phyloP scores from a whole-genome alignment of 2,888 invertebrate genomes.

The Deilephila porcellus region DNA sequence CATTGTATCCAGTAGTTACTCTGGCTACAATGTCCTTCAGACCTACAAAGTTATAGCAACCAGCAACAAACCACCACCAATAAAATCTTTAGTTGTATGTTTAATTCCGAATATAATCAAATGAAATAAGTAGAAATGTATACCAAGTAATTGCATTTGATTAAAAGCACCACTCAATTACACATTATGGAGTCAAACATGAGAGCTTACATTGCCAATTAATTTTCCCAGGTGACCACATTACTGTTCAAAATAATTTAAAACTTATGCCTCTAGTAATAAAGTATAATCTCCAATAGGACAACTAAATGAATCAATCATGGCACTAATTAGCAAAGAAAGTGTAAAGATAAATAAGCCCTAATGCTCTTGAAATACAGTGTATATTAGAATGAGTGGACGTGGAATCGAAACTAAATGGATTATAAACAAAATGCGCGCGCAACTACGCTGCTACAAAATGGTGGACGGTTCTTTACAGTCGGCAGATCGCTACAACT shows the following conservation, averaged over 20 bases:
- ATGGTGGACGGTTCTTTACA: conserved; percentile 50
- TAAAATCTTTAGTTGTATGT: too few relatives aligned
- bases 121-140: background rate
- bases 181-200: background rate
- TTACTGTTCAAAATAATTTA: background rate
- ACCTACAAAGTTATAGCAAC: too few relatives aligned
- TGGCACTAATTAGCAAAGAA: background rate
- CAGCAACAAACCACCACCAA: too few relatives aligned
- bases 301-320: conserved; percentile 14
- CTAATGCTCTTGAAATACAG: background rate
- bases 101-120: conserved; percentile 32
- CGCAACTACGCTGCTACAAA: conserved; percentile 64
- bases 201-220: conserved; percentile 29
- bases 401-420: conserved; percentile 63
- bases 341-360: conserved; percentile 29
- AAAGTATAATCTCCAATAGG: background rate
- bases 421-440: conserved; percentile 79
- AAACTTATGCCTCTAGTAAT: background rate
- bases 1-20: too few relatives aligned
- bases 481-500: background rate
- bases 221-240: background rate
- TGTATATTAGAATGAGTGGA: conserved; percentile 29
- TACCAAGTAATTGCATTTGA: background rate
- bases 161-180: conserved; percentile 11
- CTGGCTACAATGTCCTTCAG: too few relatives aligned